Conservation (phyloP, 1,140 invertebrate species). For the Prorops nasuta region DNA sequence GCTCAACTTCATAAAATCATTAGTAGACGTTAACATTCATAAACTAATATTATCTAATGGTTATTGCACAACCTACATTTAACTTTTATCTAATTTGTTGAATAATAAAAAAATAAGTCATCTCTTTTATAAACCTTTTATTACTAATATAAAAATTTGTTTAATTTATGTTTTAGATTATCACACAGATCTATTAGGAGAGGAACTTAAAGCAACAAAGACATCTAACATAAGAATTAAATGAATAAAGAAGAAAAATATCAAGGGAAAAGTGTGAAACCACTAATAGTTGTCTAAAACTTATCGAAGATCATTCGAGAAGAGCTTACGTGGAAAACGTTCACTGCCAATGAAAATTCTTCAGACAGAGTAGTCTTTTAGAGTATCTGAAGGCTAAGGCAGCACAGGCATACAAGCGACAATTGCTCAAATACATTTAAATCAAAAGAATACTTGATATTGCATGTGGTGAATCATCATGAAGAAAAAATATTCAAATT, state of each 20-base stretch:
- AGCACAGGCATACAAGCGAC: slow-evolving; percentile 36
- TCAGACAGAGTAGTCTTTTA: slow-evolving; percentile 47
- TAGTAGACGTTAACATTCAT: no score
- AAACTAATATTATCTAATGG: no score
- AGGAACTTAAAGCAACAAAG: no score
- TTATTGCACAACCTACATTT: no score
- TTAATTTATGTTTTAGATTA: no score
- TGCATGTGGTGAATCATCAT: slow-evolving; percentile 48
- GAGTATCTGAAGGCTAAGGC: slow-evolving; percentile 50
- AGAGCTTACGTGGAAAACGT: slow-evolving; percentile 1
- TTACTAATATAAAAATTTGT: no score
- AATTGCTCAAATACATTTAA: slow-evolving; percentile 33
- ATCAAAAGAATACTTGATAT: slow-evolving; percentile 19
- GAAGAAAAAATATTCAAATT: slow-evolving; percentile 25
- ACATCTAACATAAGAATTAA: background rate
- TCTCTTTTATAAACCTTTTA: no score
- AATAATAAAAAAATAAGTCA: no score
- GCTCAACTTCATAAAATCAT: no score
- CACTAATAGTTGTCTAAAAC: no score
- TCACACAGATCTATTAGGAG: no score
- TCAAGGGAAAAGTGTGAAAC: background rate
- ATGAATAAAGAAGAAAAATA: background rate
- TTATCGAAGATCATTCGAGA: background rate
- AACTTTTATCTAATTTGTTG: no score
- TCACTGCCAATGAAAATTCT: slow-evolving; percentile 45